These are phyloP conservation scores for Phengaris arion DNA, from an alignment of 2,888 invertebrate species.

Conservation along the genomic window DNA sequence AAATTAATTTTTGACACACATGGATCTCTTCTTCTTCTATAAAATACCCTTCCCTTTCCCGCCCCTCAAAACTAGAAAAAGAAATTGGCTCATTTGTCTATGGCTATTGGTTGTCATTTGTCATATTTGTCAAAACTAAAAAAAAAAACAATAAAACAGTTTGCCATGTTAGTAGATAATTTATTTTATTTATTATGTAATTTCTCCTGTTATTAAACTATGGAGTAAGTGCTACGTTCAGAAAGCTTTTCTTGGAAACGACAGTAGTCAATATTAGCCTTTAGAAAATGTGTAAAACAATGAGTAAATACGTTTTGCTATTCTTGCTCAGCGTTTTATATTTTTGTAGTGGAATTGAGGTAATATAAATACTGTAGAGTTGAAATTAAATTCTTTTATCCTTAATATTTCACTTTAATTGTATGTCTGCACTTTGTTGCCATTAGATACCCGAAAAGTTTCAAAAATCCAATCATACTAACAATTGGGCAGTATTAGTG, in stretches of 20 bases:
- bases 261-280: neutral
- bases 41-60: no score
- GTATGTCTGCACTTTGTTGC: neutral
- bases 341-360: constrained; percentile 26
- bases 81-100: no score
- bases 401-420: neutral
- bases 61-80: no score
- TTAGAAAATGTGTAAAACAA: neutral
- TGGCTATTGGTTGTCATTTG: no score
- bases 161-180: no score
- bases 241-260: neutral
- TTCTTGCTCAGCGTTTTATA: constrained; percentile 11
- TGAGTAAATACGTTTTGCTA: neutral
- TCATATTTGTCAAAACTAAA: no score
- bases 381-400: neutral
- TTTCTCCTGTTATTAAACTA: neutral
- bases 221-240: neutral
- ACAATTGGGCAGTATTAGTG: constrained; percentile 99
- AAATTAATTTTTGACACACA: no score
- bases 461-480: constrained; percentile 89
- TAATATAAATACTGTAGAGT: neutral
- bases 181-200: no score
- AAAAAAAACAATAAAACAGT: no score
- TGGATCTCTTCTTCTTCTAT: no score
- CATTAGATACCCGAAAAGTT: constrained; percentile 76